Percentiles rank a stretch among this genome's conserved stretches.
These are phyloP conservation scores for Drosophila anceps DNA, from an alignment of 2,888 invertebrate genomes.

Conservation along the genomic window DNA sequence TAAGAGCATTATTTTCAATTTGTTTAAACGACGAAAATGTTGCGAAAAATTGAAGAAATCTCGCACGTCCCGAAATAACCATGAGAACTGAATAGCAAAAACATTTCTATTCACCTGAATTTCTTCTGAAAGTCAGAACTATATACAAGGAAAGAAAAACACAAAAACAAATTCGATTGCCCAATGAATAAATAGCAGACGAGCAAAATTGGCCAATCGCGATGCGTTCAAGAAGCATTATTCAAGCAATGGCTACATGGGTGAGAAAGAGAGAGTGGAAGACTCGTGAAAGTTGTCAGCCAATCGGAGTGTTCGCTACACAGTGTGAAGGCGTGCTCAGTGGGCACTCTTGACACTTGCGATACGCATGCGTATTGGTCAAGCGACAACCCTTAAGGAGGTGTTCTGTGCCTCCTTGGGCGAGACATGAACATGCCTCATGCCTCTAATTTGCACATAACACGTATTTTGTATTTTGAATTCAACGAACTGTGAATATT, in stretches of 20 bases:
- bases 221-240: not conserved
- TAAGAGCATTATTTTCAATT: not conserved
- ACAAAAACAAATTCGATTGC: not conserved
- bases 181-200: not conserved
- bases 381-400: slow-evolving; percentile 11
- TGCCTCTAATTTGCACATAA: slow-evolving; percentile 43
- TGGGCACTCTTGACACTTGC: not conserved
- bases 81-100: slow-evolving; percentile 57
- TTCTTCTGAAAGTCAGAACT: not conserved
- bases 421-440: slow-evolving; percentile 1
- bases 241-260: not conserved
- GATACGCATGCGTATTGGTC: slow-evolving; percentile 33
- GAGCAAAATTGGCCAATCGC: slow-evolving; percentile 25
- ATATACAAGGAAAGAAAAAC: slow-evolving; percentile 7
- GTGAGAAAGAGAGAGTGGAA: not conserved
- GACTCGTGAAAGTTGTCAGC: not conserved
- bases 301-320: slow-evolving; percentile 21
- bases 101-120: slow-evolving; percentile 15
- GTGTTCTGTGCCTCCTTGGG: slow-evolving; percentile 4
- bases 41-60: slow-evolving; percentile 39
- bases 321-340: slow-evolving; percentile 20
- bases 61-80: slow-evolving; percentile 54
- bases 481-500: slow-evolving; percentile 74
- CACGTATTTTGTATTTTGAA: slow-evolving; percentile 64
- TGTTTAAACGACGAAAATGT: not conserved